These are phyloP conservation scores for Solenodon paradoxus DNA, from an alignment of 2,113 vertebrate species.

Conservation along the genomic window DNA sequence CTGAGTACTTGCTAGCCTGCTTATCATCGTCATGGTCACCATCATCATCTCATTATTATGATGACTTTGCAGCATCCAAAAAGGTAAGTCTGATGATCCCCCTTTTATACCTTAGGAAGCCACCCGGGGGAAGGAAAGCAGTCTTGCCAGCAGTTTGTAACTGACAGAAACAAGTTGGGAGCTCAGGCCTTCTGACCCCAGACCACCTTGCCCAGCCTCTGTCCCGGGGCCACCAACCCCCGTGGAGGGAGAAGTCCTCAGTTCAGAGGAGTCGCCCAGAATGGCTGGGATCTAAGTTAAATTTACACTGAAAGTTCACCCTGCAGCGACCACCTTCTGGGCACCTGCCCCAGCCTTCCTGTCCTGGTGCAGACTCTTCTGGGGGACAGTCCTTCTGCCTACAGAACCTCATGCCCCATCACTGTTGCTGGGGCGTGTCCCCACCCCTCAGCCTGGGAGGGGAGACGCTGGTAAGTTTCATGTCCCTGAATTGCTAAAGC, in stretches of 20 bases:
- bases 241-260: accelerated
- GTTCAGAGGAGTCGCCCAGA: not conserved
- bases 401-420: not conserved
- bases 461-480: not conserved
- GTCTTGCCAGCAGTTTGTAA: too few species aligned
- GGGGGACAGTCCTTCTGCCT: not conserved
- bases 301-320: accelerated
- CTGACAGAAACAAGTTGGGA: not conserved
- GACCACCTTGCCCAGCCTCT: accelerated
- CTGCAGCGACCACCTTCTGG: too few species aligned
- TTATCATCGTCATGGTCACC: too few species aligned
- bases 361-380: not conserved
- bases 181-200: not conserved
- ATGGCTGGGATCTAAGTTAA: not conserved
- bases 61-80: not conserved
- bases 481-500: not conserved
- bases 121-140: not conserved
- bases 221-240: not conserved
- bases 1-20: not conserved
- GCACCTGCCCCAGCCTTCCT: too few species aligned
- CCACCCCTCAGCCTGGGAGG: not conserved
- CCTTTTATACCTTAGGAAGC: not conserved
- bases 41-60: too few species aligned
- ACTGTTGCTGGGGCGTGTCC: accelerated
- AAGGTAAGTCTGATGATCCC: not conserved